Evolutionary conservation across 1,140 invertebrate species (phyloP), one percentile per base, ranked within the genome.

Genomic region (Bombus terrestris): DNA sequence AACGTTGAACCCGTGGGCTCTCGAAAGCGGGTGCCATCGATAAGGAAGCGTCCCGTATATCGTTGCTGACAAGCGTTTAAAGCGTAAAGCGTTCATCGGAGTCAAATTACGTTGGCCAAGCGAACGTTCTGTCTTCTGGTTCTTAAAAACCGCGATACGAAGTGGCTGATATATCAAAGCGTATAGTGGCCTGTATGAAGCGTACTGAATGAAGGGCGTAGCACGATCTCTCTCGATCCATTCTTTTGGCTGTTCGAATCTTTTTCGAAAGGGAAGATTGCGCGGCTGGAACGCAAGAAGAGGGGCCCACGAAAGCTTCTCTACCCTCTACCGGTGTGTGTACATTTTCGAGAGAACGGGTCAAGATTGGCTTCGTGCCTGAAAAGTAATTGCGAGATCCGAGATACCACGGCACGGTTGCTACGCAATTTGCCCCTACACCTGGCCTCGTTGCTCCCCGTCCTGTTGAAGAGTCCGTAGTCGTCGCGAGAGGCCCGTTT

Each of bases 351-450:
- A 62, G 81, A 57, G 85, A 86, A 83, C 72, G 72, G 81, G 47
- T 86, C 59, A 32, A 68, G 85, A 86, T 86, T 83, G 81, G 85
- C 64, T 75, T 37, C 80, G 72, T 43, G 85, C 39, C 72, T 69
- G 72, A 76, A 83, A 83, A 86, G 85, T 83, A 86, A 86, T 86
- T 86, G 80, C 85, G 72, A 86, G 80, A 86, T 86, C 66, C 85
- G 80, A 86, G 85, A 86, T 86, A 86, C 37, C 80, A 71, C 8
- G 37, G 64, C 41, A 47, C 41, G 68, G 77, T 35, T 15, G 83
- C 84, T 32, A 82, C 80, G 71, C 80, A 86, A 86, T 86, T 86
- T 86, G 41, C 72, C 53, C 53, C 85, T 86, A 86, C 85, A 86
- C 80, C 85, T 86, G 80, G 85, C 73, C 64, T 37, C 47, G 62